These are phyloP conservation scores for Tenrec ecaudatus DNA, from an alignment of 2,113 vertebrate genomes.

Conservation along the genomic window DNA sequence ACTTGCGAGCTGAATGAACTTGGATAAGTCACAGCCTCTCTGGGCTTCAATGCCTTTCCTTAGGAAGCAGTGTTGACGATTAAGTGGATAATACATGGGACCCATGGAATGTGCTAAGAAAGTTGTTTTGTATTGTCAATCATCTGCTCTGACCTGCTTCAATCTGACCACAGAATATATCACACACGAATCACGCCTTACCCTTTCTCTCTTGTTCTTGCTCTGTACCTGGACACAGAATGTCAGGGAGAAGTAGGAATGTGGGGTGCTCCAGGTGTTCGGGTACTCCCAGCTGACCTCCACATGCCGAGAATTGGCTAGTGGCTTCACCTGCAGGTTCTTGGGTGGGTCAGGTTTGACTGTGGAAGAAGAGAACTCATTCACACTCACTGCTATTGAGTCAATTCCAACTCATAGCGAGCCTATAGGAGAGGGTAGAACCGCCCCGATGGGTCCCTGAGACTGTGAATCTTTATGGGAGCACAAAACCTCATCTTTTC, in stretches of 20 bases:
- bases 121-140: background rate
- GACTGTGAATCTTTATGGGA: too few relatives aligned
- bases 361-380: constrained; percentile 66
- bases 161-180: background rate
- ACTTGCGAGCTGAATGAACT: background rate
- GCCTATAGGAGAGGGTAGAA: too few relatives aligned
- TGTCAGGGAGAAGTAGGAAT: constrained; percentile 87
- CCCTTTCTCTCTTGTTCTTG: constrained; percentile 59
- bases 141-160: background rate
- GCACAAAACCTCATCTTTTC: too few relatives aligned
- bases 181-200: background rate
- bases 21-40: background rate
- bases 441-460: too few relatives aligned
- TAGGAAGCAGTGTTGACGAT: background rate
- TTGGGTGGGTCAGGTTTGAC: constrained; percentile 86
- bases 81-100: background rate
- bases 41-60: background rate
- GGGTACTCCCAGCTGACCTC: constrained; percentile 87
- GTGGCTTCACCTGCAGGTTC: constrained; percentile 71
- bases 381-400: too few relatives aligned
- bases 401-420: too few relatives aligned
- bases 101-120: background rate
- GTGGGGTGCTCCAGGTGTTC: constrained; percentile 85
- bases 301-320: constrained; percentile 40
- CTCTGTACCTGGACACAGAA: constrained; percentile 80